Evolutionary conservation across 2,113 vertebrate species (phyloP), one percentile per base, ranked within the genome.

Genomic region (Cygnus buccinator): DNA sequence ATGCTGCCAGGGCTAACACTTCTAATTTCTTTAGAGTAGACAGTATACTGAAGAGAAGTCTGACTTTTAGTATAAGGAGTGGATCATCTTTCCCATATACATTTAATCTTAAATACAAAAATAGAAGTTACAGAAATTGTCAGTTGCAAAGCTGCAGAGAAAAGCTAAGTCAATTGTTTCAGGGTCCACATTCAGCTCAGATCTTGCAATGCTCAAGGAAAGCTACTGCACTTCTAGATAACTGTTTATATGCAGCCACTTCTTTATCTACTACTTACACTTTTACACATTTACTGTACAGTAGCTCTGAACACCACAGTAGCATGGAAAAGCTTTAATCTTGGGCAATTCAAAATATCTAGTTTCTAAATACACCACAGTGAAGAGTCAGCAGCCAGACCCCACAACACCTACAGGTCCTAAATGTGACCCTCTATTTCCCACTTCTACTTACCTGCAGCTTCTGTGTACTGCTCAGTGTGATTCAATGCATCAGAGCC

Each of bases 381-480:
- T 11, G 13, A 80, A 35, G 25, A 73, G 21, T 28, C 46, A 84
- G 43, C 28, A 92, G 50, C 18, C 23, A 55, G 33, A 23, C 23
- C 9, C 25, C 11, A 62, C 10, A 70, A 37, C 7, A 8, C 11
- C 19, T 31, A 74, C 55, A 3, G 6, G 22, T 66, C 76, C 62
- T 52, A 87, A 55, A 75, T 19, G 44, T 4, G 84, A 76, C 46
- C 3, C 20, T 68, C 11, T 26, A 66, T 71, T 43, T 75, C 61
- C n/a, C 46, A 54, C 13, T 76, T 75, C 10, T 55, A 48, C 96
- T 95, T 95, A 99, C 99, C 98, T 92, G 98, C 98, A 91, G 99
- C 99, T 96, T 96, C 94, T 15, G 98, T 98, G 84, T 99, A 99
- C 55, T 99, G 98, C 97, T 98, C 98, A 3, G 99, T 99, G 95